Base-by-base conservation (phyloP, 1,140 invertebrate species). In the Rhizoglyphus robini region DNA sequence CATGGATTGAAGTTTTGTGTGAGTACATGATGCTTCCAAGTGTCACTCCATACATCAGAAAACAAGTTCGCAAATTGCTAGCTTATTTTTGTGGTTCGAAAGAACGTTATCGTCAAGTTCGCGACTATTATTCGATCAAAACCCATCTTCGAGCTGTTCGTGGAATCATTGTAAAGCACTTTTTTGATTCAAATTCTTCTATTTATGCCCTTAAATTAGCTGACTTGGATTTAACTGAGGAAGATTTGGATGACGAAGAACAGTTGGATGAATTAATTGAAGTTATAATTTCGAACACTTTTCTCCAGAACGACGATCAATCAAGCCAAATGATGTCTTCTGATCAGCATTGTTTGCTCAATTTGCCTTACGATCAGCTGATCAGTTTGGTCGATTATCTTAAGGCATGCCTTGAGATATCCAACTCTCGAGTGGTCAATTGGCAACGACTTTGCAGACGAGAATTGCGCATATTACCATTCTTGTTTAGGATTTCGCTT, bases 81-180 rank as follows among this genome's bases (percentile, higher is more conserved):
- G 79, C 96, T 59, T 88, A 91, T 69, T 87, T 96, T 65, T 96
- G 93, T 75, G 93, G 91, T 23, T 94, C 88, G 38, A 95, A 96
- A 73, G 69, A 69, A 57, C 66, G 54, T 31, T 98, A 97, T 76
- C 82, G 93, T 23, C 88, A 94, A 73, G 76, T 95, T 46, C 82
- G 93, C 38, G 94, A 98, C 79, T 81, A 95, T 11, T 90, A 97
- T 76, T 88, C 90, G 4, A 71, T 80, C 41, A 74, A 77, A 51
- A 74, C 72, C 23, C 74, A 79, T 69, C 71, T 79, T 60, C 70
- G 72, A n/a, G 70, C 74, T 48, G 76, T 81, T 4, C 58, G 58
- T 20, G 27, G 58, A n/a, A 60, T 46, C 27, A 60, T 60, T 60
- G 58, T 60, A 15, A 60, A 29, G n/a, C 58, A 60, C 29, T 60